phyloP scores from a whole-genome alignment of 1,140 invertebrate species.

The Drosophila pachea region DNA sequence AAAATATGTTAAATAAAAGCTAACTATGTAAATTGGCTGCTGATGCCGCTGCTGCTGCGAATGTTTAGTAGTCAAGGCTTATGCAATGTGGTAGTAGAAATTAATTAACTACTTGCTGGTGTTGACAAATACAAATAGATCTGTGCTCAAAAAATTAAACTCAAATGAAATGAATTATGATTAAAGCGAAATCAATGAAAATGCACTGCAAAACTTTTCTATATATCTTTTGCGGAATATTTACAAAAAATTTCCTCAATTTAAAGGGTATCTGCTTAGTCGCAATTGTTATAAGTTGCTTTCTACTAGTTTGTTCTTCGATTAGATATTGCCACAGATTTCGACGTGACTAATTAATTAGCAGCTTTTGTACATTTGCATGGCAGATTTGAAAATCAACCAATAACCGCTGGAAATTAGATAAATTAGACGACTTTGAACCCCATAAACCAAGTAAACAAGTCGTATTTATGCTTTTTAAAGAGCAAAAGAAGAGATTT shows the following conservation, averaged over 20 bases:
- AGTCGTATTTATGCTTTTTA: too few species aligned
- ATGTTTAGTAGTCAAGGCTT: slow-evolving; percentile 20
- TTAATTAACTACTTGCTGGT: slow-evolving; percentile 43
- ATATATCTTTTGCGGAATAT: neutral
- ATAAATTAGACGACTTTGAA: too few species aligned
- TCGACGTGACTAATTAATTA: slow-evolving; percentile 24
- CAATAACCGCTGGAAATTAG: slow-evolving; percentile 4
- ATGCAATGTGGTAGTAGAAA: slow-evolving; percentile 41
- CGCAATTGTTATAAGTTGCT: neutral
- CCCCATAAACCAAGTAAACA: too few species aligned
- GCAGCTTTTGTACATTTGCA: slow-evolving; percentile 23
- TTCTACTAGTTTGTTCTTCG: neutral
- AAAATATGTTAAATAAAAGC: slow-evolving; percentile 20
- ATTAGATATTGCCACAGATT: neutral
- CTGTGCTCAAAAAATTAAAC: neutral
- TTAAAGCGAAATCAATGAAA: too few species aligned
- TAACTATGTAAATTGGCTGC: slow-evolving; percentile 32
- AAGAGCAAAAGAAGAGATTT: slow-evolving; percentile 20
- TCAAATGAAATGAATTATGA: too few species aligned
- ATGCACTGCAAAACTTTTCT: neutral
- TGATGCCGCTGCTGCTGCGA: too few species aligned
- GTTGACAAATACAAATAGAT: slow-evolving; percentile 35
- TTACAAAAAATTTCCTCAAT: neutral
- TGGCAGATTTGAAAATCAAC: slow-evolving; percentile 8
- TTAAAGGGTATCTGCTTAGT: slow-evolving; percentile 13